phyloP scores from a whole-genome alignment of 2,888 invertebrate species.

The Listrodromus nycthemerus region DNA sequence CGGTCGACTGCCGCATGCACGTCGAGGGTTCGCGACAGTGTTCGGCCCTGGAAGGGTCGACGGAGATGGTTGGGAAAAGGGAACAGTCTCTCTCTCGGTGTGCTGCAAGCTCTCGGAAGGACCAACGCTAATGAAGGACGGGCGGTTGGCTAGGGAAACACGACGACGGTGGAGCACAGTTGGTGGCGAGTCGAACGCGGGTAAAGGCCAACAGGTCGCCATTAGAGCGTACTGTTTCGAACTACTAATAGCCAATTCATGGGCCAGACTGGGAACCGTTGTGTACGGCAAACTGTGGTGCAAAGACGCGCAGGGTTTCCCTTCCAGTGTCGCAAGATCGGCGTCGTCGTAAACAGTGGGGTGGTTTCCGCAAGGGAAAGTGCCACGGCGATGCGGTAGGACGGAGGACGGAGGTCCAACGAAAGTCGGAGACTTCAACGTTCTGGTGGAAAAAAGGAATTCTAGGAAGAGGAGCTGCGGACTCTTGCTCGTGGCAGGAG shows the following conservation, averaged over 20 bases:
- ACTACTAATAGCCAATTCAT: conserved; percentile 86
- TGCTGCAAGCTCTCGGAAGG: conserved; percentile 69
- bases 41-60: conserved; percentile 12
- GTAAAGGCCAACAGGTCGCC: conserved; percentile 84
- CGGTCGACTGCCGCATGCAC: conserved; percentile 4
- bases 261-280: conserved; percentile 66
- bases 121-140: conserved; percentile 79
- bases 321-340: conserved; percentile 13
- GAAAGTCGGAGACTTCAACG: conserved; percentile 33
- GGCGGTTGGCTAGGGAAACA: conserved; percentile 68
- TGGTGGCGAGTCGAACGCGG: conserved; percentile 74
- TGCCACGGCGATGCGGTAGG: background rate
- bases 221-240: conserved; percentile 84
- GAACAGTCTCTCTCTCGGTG: conserved; percentile 2
- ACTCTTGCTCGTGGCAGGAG: conserved; percentile 8
- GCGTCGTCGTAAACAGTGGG: conserved; percentile 27
- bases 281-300: conserved; percentile 44
- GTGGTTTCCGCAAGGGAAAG: conserved; percentile 8
- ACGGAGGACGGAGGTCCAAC: background rate
- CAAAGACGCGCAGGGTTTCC: conserved; percentile 24
- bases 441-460: background rate
- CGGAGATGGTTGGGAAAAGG: conserved; percentile 21
- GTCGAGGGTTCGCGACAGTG: conserved; percentile 14
- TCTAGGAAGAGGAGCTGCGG: conserved; percentile 4
- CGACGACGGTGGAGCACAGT: conserved; percentile 44